phyloP scores from a whole-genome alignment of 2,113 vertebrate genomes.

The Embiotoca jacksoni region DNA sequence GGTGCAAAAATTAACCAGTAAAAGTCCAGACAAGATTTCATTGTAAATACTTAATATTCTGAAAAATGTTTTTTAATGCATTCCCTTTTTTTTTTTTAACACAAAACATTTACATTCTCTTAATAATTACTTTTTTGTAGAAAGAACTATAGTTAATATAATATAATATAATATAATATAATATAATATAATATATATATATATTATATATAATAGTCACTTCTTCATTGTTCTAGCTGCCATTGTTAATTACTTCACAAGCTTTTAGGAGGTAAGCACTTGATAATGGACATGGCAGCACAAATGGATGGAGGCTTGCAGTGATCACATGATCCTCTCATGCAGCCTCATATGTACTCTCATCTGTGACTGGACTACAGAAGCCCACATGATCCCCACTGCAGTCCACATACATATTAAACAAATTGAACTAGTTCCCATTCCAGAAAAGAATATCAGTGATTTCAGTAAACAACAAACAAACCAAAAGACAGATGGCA shows the following conservation, averaged over 20 bases:
- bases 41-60: not conserved
- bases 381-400: not conserved
- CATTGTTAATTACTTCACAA: conserved; percentile 29
- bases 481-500: not conserved
- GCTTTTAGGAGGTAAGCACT: conserved; percentile 25
- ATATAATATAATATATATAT: no score
- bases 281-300: conserved; percentile 13
- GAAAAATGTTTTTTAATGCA: conserved; percentile 1
- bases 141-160: not conserved
- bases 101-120: conserved; percentile 17
- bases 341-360: not conserved
- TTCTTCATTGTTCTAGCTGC: conserved; percentile 21
- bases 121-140: conserved; percentile 2
- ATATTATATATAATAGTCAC: no score
- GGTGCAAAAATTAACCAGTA: not conserved
- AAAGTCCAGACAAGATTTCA: not conserved
- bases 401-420: not conserved
- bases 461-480: not conserved
- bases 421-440: not conserved
- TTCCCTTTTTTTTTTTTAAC: not conserved
- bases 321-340: conserved; percentile 1
- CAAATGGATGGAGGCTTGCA: conserved; percentile 17
- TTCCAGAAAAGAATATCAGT: not conserved
- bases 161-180: no score
- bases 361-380: conserved; percentile 23